phyloP scores from a whole-genome alignment of 2,888 invertebrate genomes.

The Orthosia incerta region DNA sequence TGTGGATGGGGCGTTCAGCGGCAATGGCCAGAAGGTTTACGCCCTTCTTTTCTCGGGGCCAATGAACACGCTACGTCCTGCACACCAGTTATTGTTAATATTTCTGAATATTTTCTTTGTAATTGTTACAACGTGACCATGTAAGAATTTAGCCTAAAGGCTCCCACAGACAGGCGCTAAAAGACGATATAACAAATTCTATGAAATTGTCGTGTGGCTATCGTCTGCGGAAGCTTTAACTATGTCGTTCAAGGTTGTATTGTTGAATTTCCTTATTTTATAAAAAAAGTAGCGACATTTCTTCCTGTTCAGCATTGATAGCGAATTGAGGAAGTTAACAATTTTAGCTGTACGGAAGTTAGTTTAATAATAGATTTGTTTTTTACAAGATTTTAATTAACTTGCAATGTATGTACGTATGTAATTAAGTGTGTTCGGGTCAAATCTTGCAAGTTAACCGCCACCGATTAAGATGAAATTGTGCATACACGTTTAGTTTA shows the following conservation, averaged over 20 bases:
- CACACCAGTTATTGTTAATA: too few relatives aligned
- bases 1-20: too few relatives aligned
- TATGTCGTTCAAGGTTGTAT: constrained; percentile 20
- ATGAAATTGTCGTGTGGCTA: background rate
- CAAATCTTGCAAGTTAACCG: too few relatives aligned
- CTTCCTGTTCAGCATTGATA: constrained; percentile 31
- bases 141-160: background rate
- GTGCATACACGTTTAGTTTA: too few relatives aligned
- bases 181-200: background rate
- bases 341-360: constrained; percentile 35
- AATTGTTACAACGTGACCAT: constrained; percentile 13
- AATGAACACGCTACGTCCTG: too few relatives aligned
- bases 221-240: constrained; percentile 5
- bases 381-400: too few relatives aligned
- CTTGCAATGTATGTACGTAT: too few relatives aligned
- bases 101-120: constrained; percentile 15
- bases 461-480: too few relatives aligned
- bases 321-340: constrained; percentile 37
- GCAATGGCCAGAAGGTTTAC: too few relatives aligned
- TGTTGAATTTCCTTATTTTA: constrained; percentile 31
- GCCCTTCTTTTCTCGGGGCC: too few relatives aligned
- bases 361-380: background rate
- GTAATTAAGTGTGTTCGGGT: too few relatives aligned
- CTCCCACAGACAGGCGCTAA: background rate
- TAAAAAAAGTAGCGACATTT: constrained; percentile 20